These are phyloP conservation scores for Ips typographus DNA, from an alignment of 1,140 invertebrate genomes.

Conservation along the genomic window DNA sequence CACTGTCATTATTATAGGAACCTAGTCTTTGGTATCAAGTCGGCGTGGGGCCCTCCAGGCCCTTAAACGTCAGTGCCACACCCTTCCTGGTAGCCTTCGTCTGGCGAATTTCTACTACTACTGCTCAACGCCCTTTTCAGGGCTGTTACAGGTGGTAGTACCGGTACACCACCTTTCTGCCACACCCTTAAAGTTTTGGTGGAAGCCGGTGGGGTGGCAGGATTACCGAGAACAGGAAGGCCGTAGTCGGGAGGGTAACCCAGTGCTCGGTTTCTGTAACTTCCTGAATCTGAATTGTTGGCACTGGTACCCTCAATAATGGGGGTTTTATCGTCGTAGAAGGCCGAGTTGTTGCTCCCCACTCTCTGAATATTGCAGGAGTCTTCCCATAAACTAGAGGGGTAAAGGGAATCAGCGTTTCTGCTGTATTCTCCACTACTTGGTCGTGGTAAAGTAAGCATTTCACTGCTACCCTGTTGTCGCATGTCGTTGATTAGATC, in stretches of 20 bases:
- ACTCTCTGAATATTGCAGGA: constrained; percentile 49
- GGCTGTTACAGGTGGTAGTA: constrained; percentile 77
- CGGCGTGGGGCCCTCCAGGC: neutral
- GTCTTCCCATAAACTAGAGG: constrained; percentile 65
- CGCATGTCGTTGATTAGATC: constrained; percentile 80
- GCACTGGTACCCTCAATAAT: constrained; percentile 66
- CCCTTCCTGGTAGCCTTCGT: constrained; percentile 89
- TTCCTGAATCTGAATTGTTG: constrained; percentile 60
- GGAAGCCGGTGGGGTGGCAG: constrained; percentile 53
- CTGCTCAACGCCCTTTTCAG: constrained; percentile 72
- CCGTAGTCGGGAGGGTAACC: constrained; percentile 78
- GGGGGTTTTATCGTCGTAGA: constrained; percentile 72
- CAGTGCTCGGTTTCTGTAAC: constrained; percentile 49
- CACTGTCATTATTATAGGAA: constrained; percentile 41
- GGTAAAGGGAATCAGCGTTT: constrained; percentile 69
- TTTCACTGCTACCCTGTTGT: constrained; percentile 57
- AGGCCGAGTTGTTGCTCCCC: constrained; percentile 52
- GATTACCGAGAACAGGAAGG: constrained; percentile 60
- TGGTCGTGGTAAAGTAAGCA: constrained; percentile 51
- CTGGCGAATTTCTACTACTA: constrained; percentile 79
- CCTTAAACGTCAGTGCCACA: constrained; percentile 85
- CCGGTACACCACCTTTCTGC: constrained; percentile 79
- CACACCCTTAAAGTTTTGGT: constrained; percentile 80
- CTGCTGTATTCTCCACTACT: constrained; percentile 70
- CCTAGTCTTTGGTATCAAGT: constrained; percentile 45